Conservation (phyloP, 2,888 invertebrate species). For the Spodoptera littoralis region DNA sequence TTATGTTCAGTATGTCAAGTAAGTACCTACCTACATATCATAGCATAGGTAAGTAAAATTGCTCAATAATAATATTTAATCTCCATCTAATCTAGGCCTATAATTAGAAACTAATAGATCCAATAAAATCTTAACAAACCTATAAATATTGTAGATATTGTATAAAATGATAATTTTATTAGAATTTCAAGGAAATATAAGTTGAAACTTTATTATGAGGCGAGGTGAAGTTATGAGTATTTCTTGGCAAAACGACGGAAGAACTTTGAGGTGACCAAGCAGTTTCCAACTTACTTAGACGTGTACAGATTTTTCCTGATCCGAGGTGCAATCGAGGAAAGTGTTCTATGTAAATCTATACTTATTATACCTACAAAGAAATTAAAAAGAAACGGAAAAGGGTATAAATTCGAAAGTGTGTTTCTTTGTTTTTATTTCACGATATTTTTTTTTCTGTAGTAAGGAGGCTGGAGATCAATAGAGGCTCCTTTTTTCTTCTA, state of each 20-base stretch:
- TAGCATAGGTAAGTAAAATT: too few relatives aligned
- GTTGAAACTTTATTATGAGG: background rate
- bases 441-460: too few relatives aligned
- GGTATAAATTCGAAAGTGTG: too few relatives aligned
- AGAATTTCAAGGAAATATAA: background rate
- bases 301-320: conserved; percentile 19
- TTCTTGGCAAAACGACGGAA: conserved; percentile 19
- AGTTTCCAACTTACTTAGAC: conserved; percentile 12
- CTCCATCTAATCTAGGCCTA: conserved; percentile 1
- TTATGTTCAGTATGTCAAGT: too few relatives aligned
- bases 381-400: too few relatives aligned
- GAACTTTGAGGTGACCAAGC: conserved; percentile 15
- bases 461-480: too few relatives aligned
- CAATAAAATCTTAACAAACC: background rate
- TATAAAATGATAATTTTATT: background rate
- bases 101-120: background rate
- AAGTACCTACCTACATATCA: too few relatives aligned
- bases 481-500: too few relatives aligned
- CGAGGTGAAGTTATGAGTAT: conserved; percentile 13
- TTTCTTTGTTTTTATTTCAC: too few relatives aligned
- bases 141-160: background rate
- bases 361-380: background rate
- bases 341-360: background rate
- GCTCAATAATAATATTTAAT: too few relatives aligned
- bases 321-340: background rate